These are phyloP conservation scores for Muraenolepis orangiensis DNA, from an alignment of 2,797 vertebrate species.

Conservation along the genomic window DNA sequence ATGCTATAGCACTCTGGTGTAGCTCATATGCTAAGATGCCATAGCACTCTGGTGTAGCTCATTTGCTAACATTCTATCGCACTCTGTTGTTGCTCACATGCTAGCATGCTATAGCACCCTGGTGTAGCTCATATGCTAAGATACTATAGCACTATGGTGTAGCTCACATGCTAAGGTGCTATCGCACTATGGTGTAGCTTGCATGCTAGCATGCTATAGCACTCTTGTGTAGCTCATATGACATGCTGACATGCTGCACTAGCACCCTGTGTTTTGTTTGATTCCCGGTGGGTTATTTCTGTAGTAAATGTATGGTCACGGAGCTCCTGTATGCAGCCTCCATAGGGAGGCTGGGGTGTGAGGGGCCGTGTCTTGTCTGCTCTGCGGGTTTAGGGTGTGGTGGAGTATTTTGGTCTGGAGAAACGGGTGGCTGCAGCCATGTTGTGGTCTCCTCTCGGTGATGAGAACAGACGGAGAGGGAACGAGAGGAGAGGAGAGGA, in stretches of 20 bases:
- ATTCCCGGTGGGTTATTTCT: background rate
- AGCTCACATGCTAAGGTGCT: too few relatives aligned
- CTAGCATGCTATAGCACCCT: background rate
- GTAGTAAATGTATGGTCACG: background rate
- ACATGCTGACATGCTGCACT: background rate
- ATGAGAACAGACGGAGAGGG: slow-evolving; percentile 33
- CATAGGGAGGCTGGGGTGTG: background rate
- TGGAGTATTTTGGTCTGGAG: slow-evolving; percentile 52
- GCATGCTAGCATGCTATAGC: background rate
- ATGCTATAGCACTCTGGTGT: background rate
- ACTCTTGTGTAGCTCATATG: background rate
- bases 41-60: background rate
- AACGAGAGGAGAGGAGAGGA: too few relatives aligned
- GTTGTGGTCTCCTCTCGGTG: slow-evolving; percentile 38
- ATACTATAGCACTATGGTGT: background rate
- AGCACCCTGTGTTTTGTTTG: background rate
- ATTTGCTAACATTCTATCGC: background rate
- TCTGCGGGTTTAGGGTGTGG: slow-evolving; percentile 42
- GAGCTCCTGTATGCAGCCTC: background rate
- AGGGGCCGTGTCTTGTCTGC: background rate
- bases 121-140: background rate
- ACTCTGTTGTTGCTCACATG: too few relatives aligned
- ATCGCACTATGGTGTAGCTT: background rate
- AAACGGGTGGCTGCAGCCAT: slow-evolving; percentile 41
- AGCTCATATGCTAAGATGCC: background rate